phyloP scores from a whole-genome alignment of 2,888 invertebrate genomes.

The Bursaphelenchus okinawaensis region DNA sequence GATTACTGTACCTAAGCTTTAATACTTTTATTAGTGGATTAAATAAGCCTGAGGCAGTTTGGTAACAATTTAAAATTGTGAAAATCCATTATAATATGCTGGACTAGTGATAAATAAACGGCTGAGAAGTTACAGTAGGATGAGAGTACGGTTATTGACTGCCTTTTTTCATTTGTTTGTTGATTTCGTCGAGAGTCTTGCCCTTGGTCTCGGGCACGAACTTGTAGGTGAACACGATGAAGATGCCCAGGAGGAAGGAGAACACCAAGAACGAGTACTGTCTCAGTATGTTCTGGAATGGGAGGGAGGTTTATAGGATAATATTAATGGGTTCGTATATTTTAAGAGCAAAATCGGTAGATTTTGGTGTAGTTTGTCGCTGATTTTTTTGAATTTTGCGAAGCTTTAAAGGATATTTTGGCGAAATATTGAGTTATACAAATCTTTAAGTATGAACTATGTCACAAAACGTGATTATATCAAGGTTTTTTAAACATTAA shows the following conservation, averaged over 20 bases:
- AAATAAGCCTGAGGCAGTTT: background rate
- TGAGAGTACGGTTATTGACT: background rate
- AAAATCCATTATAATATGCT: background rate
- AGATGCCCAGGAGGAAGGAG: slow-evolving; percentile 89
- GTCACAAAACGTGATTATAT: too few relatives aligned
- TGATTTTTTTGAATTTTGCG: too few relatives aligned
- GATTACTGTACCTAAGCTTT: too few relatives aligned
- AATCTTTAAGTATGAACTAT: too few relatives aligned
- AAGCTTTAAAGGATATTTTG: too few relatives aligned
- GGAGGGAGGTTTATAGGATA: background rate
- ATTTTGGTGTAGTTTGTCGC: too few relatives aligned
- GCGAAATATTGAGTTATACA: too few relatives aligned
- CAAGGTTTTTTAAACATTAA: too few relatives aligned
- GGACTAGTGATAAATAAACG: too few relatives aligned
- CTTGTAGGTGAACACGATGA: slow-evolving; percentile 97
- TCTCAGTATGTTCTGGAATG: slow-evolving; percentile 62
- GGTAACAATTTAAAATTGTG: background rate
- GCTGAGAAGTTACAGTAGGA: background rate
- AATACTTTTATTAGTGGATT: background rate
- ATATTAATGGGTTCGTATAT: too few relatives aligned
- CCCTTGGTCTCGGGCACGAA: slow-evolving; percentile 90
- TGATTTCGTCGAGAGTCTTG: slow-evolving; percentile 47
- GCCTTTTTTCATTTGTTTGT: slow-evolving; percentile 18
- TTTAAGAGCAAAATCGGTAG: too few relatives aligned
- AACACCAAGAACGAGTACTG: slow-evolving; percentile 98